Evolutionary conservation across 2,888 invertebrate genomes (phyloP), one percentile per base, ranked within the genome.

Genomic region (Anodontia alba): DNA sequence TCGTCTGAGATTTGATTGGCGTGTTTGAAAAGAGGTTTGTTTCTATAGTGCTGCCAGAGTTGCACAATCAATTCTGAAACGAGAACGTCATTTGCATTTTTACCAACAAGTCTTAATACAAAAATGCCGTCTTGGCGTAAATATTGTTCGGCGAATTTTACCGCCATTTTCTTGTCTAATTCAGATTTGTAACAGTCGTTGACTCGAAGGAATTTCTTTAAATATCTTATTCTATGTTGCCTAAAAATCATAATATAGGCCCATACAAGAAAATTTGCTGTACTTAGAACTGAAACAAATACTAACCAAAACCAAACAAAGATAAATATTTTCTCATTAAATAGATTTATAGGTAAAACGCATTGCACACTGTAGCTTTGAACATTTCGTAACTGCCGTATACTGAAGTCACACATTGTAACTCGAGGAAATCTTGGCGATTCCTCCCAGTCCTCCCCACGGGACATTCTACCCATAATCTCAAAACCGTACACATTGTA

Each of bases 221-320:
- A 88, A 84, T 93, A 93, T 62, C 92, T 88, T 68, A 91, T 90
- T 17, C 93, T 87, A 72, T 91, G 91, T 76, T 91, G 91, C 78
- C 93, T 88, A 78, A 92, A 92, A 26, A 92, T 90, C 87, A 92
- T 91, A 62, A 93, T 92, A 84, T 92, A 91, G 74, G 94, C 86
- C 95, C 95, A 95, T 79, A 94, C 93, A 73, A 95, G 83, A 77
- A 95, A 93, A 88, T 94, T 95, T 84, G 93, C 89, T 68, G 93
- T 87, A 79, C 95, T 95, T 76, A 94, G 91, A n/a, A 94, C 87
- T 57, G 94, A 93, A 20, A 95, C 94, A 57, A 95, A 92, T 36
- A 95, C 92, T 74, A 95, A 92, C 95, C 95, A 95, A 92, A 95
- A 95, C 95, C 95, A 95, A 67, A 95, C 92, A 91, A 95, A 95